Evolutionary conservation across 1,140 invertebrate species (phyloP), one percentile per base, ranked within the genome.

Genomic region (Bombus superbus): DNA sequence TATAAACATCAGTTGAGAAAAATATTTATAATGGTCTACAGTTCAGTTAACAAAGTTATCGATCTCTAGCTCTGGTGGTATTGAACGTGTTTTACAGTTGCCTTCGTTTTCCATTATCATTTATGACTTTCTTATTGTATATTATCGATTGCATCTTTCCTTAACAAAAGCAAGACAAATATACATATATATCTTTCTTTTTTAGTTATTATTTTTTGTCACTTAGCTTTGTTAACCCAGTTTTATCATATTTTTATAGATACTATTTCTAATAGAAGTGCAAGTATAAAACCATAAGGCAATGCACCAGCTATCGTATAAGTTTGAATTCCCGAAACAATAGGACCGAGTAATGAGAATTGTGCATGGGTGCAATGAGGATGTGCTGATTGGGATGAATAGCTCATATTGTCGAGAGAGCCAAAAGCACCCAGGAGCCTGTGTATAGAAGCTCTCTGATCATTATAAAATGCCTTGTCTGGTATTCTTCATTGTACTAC

Each of bases 341-440:
- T 93, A 92, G 90, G 83, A 90, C 89, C 86, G 87, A 90, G 81
- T 92, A 92, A 94, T 93, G 92, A 93, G 92, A 94, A 93, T 93
- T 91, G 91, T 93, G 91, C 91, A 83, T 75, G 91, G 89, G 90
- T 89, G 91, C 92, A 93, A 94, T 94, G 93, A 94, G 93, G 93
- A 94, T 94, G 93, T 94, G 89, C 93, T 93, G 93, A 94, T 94
- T 94, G 92, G 92, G 92, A 92, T 89, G 93, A 94, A 93, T 94
- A 92, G 92, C 89, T 93, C 86, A 85, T 88, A 92, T 93, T 93
- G 93, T 93, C 92, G 90, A 85, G 88, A 89, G 91, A 92, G 88
- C 90, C 92, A 92, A 93, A 93, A 93, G 91, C 89, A 91, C 76
- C 86, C 87, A 87, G 86, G 47, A 91, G 90, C 89, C 89, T 92